Conservation (phyloP, 2,888 invertebrate genomes). For the Anarsia innoxiella region DNA sequence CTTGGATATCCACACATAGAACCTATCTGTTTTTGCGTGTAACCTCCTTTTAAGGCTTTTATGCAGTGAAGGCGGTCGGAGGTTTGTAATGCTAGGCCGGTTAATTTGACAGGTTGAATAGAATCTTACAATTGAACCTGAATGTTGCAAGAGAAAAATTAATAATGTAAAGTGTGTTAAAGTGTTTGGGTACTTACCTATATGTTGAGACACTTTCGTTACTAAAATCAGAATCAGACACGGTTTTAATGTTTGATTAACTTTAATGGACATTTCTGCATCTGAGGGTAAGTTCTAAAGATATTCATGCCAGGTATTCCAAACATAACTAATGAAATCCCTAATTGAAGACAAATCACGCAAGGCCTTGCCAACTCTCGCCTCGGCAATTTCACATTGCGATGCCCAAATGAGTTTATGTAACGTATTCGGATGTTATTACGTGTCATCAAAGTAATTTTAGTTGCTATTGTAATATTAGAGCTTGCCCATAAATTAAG, state of each 20-base stretch:
- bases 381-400: slow-evolving; percentile 9
- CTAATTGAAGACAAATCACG: not conserved
- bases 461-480: not conserved
- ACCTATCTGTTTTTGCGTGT: too few relatives aligned
- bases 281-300: too few relatives aligned
- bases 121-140: too few relatives aligned
- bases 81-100: too few relatives aligned
- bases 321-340: not conserved
- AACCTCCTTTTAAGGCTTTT: too few relatives aligned
- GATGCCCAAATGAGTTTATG: slow-evolving; percentile 16
- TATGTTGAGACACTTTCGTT: too few relatives aligned
- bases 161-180: not conserved
- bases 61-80: too few relatives aligned
- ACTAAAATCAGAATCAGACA: not conserved
- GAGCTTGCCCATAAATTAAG: too few relatives aligned
- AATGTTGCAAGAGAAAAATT: not conserved
- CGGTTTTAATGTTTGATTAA: not conserved
- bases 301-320: not conserved
- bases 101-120: too few relatives aligned
- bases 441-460: slow-evolving; percentile 8
- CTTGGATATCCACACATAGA: too few relatives aligned
- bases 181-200: too few relatives aligned
- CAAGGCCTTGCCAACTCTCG: not conserved
- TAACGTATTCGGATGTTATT: slow-evolving; percentile 10
- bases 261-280: too few relatives aligned